Conservation (phyloP, 2,888 invertebrate species). For the Meghimatium bilineatum region DNA sequence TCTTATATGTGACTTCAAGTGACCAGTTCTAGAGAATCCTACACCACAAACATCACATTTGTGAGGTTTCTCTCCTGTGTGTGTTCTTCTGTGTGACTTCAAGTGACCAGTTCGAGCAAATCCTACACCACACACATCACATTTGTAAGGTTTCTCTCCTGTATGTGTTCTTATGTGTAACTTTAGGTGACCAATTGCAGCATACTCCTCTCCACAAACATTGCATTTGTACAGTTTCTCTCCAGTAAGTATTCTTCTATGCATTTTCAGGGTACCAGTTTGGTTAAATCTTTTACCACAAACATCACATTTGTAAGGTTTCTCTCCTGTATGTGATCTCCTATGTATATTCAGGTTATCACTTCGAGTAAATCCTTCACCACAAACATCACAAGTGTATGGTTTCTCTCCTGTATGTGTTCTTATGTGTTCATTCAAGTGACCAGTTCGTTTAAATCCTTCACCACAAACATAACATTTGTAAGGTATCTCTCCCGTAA, state of each 20-base stretch:
- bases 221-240: slow-evolving; percentile 15
- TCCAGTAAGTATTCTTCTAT: slow-evolving; percentile 1
- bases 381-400: neutral
- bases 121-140: too few species aligned
- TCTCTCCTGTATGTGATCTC: slow-evolving; percentile 1
- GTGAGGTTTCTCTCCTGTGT: too few species aligned
- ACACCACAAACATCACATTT: too few species aligned
- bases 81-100: too few species aligned
- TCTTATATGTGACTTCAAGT: too few species aligned
- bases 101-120: too few species aligned
- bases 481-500: neutral
- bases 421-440: neutral
- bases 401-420: neutral
- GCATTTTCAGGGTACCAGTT: neutral
- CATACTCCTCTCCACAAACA: neutral
- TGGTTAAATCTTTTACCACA: neutral
- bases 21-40: too few species aligned
- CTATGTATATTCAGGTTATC: neutral
- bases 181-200: neutral
- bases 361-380: neutral
- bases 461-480: neutral
- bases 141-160: neutral
- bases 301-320: slow-evolving; percentile 4
- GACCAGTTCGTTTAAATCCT: neutral
- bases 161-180: neutral